phyloP scores from a whole-genome alignment of 2,113 vertebrate genomes.

The Epinephelus cyanopodus region DNA sequence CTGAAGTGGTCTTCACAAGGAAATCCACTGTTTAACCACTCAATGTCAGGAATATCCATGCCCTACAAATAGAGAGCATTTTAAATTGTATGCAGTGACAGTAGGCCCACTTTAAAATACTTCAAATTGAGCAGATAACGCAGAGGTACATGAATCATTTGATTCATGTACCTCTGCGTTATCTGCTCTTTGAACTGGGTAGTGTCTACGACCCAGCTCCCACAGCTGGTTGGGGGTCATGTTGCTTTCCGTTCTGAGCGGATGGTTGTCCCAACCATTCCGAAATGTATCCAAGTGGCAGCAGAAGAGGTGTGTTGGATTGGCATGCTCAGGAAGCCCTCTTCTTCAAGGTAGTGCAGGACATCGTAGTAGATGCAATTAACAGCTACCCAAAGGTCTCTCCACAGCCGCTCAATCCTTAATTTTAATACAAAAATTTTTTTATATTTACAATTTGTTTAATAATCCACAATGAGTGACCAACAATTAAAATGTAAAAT shows the following conservation, averaged over 20 bases:
- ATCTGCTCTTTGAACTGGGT: background rate
- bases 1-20: background rate
- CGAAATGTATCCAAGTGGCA: background rate
- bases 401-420: conserved; percentile 14
- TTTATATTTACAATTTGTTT: too few species aligned
- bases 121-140: background rate
- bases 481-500: too few species aligned
- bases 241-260: background rate
- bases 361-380: background rate
- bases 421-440: background rate
- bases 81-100: background rate
- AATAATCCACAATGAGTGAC: too few species aligned
- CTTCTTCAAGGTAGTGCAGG: conserved; percentile 17
- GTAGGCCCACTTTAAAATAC: background rate
- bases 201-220: background rate
- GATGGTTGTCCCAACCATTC: conserved; percentile 14
- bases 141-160: background rate
- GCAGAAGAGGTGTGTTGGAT: conserved; percentile 5
- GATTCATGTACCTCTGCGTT: background rate
- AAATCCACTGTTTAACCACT: conserved; percentile 12
- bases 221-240: conserved; percentile 16
- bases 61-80: background rate
- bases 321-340: conserved; percentile 17
- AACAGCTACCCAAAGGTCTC: conserved; percentile 14
- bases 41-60: conserved; percentile 5